Percentiles rank a stretch among this genome's conserved stretches.
Evolutionary conservation across 1,140 invertebrate genomes (phyloP).

Genomic region (Hesperophylax magnus): DNA sequence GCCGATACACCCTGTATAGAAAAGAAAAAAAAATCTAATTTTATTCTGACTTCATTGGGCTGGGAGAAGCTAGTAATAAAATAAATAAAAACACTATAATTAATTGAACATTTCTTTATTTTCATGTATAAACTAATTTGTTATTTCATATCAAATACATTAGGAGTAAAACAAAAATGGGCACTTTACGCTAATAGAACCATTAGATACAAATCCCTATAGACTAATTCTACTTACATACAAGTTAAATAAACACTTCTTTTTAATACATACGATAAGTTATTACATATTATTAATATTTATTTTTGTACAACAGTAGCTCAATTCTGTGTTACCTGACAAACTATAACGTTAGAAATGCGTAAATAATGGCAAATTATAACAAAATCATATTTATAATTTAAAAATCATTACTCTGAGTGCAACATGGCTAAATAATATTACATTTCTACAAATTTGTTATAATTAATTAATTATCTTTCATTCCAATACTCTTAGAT

Average conservation of each 20-base stretch:
- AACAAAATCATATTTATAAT: no score
- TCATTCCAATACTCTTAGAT: no score
- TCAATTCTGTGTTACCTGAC: conserved; percentile 38
- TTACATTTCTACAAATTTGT: no score
- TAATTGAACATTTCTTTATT: conserved; percentile 53
- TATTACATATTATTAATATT: conserved; percentile 37
- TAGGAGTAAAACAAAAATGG: conserved; percentile 47
- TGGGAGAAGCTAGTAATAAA: no score
- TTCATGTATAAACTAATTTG: conserved; percentile 54
- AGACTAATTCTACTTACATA: conserved; percentile 38
- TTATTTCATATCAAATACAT: conserved; percentile 54
- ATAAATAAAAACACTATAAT: conserved; percentile 5
- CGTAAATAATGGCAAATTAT: no score
- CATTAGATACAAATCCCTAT: conserved; percentile 34
- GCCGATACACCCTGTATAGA: no score
- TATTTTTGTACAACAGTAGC: conserved; percentile 51
- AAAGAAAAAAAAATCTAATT: no score
- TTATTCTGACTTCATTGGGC: no score
- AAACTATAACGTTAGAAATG: not conserved
- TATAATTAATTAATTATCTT: no score
- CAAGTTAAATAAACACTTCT: conserved; percentile 46
- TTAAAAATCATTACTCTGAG: not conserved
- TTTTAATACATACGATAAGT: not conserved
- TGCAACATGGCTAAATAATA: no score
- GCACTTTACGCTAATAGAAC: conserved; percentile 44